A percentile compares a stretch with the other conserved stretches of the same genome.
Conservation (phyloP, 2,113 vertebrate genomes). For the Balaenoptera acutorostrata region DNA sequence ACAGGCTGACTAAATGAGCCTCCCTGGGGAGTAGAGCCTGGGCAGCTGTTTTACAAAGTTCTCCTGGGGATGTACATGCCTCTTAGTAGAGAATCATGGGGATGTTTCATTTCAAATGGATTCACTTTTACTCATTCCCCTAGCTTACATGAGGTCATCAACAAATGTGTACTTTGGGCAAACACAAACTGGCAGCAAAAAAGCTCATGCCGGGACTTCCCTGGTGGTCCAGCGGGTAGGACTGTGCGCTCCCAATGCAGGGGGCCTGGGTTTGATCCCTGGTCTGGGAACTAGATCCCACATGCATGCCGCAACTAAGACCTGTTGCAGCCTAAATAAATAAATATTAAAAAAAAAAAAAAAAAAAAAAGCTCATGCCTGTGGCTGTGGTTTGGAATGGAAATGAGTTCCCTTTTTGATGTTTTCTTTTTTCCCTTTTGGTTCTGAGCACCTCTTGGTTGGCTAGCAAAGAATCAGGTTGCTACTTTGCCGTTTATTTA, state of each 20-base stretch:
- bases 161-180: neutral
- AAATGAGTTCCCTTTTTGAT: slow-evolving; percentile 27
- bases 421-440: neutral
- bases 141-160: neutral
- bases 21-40: neutral
- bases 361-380: neutral
- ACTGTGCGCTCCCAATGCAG: no score
- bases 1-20: neutral
- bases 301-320: no score
- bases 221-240: no score
- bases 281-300: no score
- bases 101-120: neutral
- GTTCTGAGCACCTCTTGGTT: slow-evolving; percentile 17
- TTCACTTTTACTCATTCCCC: neutral
- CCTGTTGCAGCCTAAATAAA: no score
- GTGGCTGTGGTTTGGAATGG: slow-evolving; percentile 29
- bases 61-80: neutral
- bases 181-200: slow-evolving; percentile 26
- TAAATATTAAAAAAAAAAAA: no score
- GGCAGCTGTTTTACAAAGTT: slow-evolving; percentile 2
- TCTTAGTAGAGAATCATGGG: neutral
- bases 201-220: neutral
- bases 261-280: no score
- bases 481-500: slow-evolving; percentile 41
- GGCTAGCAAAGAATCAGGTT: slow-evolving; percentile 18